Conservation (phyloP, 92 coral and sea anemone species). For the Actinernus sp. region DNA sequence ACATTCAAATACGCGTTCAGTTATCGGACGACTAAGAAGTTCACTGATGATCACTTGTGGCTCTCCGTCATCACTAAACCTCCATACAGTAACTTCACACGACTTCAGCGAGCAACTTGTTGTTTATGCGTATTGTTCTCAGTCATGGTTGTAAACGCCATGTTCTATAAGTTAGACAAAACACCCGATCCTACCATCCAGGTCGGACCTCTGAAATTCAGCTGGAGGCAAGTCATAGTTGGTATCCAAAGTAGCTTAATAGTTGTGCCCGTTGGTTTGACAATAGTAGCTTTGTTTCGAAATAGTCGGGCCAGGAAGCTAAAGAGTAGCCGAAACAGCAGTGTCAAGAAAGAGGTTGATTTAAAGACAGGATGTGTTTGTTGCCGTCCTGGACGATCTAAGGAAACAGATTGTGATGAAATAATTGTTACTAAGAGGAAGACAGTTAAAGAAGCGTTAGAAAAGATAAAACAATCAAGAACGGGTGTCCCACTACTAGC, state of each 20-base stretch:
- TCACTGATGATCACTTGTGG: conserved; percentile 89
- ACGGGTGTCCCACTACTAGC: no score
- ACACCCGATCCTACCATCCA: conserved; percentile 73
- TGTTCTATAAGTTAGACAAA: conserved; percentile 66
- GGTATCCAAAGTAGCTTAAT: conserved; percentile 78
- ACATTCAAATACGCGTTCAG: conserved; percentile 62
- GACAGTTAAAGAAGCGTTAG: no score
- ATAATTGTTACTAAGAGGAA: no score
- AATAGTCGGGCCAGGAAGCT: conserved; percentile 45
- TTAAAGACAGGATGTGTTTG: no score
- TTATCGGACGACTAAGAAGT: conserved; percentile 56
- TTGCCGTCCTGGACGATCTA: no score
- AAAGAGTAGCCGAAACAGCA: no score
- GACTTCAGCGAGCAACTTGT: conserved; percentile 85
- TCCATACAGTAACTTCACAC: conserved; percentile 71
- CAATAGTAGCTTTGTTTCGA: conserved; percentile 65
- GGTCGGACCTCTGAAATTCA: conserved; percentile 83
- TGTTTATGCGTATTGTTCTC: conserved; percentile 72
- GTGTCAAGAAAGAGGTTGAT: no score
- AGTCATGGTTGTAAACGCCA: conserved; percentile 82
- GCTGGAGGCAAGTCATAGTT: conserved; percentile 72
- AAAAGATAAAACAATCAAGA: no score
- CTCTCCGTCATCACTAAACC: conserved; percentile 83
- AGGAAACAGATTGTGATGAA: no score
- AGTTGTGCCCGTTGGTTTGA: conserved; percentile 76